These are phyloP conservation scores for Rattus rattus DNA, from an alignment of 2,113 vertebrate genomes.

Conservation along the genomic window DNA sequence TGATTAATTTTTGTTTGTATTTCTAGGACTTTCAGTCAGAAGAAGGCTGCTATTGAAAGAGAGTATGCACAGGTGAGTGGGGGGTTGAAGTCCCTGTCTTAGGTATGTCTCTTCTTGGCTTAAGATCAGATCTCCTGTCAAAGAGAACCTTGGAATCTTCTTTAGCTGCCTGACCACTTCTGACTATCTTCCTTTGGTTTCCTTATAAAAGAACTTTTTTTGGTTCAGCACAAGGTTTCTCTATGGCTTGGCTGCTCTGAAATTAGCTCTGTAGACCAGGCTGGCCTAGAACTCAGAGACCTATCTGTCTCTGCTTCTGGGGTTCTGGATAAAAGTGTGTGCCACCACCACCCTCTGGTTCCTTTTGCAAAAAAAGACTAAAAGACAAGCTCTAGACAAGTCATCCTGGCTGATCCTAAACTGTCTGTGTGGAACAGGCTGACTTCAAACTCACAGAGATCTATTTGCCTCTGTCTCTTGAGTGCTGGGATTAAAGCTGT, in stretches of 20 bases:
- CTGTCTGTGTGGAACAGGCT: neutral
- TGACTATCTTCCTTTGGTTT: neutral
- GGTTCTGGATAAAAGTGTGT: neutral
- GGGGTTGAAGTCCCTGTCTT: neutral
- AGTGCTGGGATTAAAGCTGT: neutral
- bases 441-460: neutral
- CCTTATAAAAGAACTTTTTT: neutral
- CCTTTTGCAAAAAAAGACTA: neutral
- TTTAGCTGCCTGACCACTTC: neutral
- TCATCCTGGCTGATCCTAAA: neutral
- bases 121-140: neutral
- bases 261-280: neutral
- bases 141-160: neutral
- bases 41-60: slow-evolving; percentile 96
- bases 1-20: slow-evolving; percentile 77
- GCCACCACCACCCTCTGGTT: neutral
- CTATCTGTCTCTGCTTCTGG: neutral
- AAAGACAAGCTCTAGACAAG: neutral
- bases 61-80: slow-evolving; percentile 97
- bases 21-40: slow-evolving; percentile 97
- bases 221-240: neutral
- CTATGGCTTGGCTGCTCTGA: neutral
- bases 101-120: neutral
- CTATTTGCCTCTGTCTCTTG: neutral
- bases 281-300: neutral